Base-by-base conservation (phyloP, 2,113 vertebrate genomes). In the Amphiprion percula region DNA sequence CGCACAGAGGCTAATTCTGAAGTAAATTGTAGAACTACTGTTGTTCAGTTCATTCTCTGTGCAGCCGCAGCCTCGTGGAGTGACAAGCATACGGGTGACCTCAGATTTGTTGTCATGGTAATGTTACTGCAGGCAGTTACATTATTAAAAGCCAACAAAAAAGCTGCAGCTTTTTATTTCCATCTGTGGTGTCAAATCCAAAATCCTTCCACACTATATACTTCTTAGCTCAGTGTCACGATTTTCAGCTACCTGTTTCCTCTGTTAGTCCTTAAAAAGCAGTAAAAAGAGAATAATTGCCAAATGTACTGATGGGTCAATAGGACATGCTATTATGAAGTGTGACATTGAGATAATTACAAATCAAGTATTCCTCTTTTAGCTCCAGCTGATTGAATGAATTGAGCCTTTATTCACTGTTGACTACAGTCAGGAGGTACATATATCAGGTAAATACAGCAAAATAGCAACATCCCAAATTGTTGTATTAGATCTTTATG, bases 51-150 rank as follows among this genome's bases (percentile, higher is more conserved):
- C 14, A 58, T 53, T 44, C 23, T 28, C 12, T 44, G 24, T 23
- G 8, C 24, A 17, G 56, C 56, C n/a, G 39, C 54, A 49, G 8
- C 23, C 28, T 76, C 2, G 2, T 47, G 30, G 16, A 33, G 28
- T 63, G 55, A 47, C 30, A 33, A 39, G 28, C 23, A 41, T 44
- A 26, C 50, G 12, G 1, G 12, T 78, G 67, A 72, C 24, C 64
- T 61, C 17, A 50, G 47, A 33, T 70, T 41, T 79, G 55, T 65
- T 77, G 64, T 74, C 39, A 66, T 69, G 47, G 28, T 44, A 59
- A 49, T 77, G 5, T 64, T 14, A 49, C 72, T 46, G 26, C 39
- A 71, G 53, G 56, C 54, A 65, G 41, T 1, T 72, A 23, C 5
- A 10, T 53, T 41, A 59, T 62, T 61, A 3, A 62, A 39, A 70